Conservation (phyloP, 2,888 invertebrate species). For the Thera obeliscata region DNA sequence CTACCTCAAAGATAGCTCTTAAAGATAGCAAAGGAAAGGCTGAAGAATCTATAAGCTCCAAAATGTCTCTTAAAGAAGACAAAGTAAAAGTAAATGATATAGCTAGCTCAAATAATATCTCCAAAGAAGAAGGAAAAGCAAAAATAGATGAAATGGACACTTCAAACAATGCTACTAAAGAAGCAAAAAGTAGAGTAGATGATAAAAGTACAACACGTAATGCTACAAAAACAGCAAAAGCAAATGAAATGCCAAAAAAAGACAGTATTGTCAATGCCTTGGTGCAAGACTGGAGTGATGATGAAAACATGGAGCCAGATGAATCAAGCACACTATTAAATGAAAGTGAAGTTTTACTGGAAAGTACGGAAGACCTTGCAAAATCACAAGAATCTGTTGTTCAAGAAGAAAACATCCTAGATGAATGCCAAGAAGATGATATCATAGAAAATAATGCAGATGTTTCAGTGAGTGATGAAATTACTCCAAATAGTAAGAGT, state of each 20-base stretch:
- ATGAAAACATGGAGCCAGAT: conserved; percentile 60
- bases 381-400: conserved; percentile 45
- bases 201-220: conserved; percentile 1
- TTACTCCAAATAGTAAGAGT: conserved; percentile 54
- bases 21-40: conserved; percentile 9
- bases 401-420: conserved; percentile 24
- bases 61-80: background rate
- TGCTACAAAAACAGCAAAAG: conserved; percentile 20
- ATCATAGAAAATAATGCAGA: conserved; percentile 45
- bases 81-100: background rate
- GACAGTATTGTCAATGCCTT: conserved; percentile 78
- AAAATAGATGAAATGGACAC: background rate
- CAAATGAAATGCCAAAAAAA: conserved; percentile 45
- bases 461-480: conserved; percentile 55
- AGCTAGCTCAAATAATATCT: background rate
- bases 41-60: background rate
- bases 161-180: background rate
- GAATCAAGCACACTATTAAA: conserved; percentile 22
- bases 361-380: conserved; percentile 45
- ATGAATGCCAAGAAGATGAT: conserved; percentile 38
- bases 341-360: conserved; percentile 45
- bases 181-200: conserved; percentile 7
- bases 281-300: conserved; percentile 83
- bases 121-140: background rate
- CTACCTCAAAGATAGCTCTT: background rate